Percentiles rank a stretch among this genome's conserved stretches.
phyloP scores from a whole-genome alignment of 2,113 vertebrate genomes.

The Charadrius vociferus region DNA sequence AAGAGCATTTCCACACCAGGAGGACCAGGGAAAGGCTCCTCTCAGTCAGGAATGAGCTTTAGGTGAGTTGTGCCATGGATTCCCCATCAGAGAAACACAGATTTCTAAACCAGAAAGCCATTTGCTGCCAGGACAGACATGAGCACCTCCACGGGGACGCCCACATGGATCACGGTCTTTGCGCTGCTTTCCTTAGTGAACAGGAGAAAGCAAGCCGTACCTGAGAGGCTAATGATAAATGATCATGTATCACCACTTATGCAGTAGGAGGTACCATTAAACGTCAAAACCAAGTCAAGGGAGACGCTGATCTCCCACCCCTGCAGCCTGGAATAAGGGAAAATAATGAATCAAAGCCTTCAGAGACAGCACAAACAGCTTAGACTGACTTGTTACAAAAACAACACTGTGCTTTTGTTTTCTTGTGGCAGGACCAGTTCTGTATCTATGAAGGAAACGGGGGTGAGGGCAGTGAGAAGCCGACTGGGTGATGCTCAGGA shows the following conservation, averaged over 20 bases:
- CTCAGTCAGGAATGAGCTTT: neutral
- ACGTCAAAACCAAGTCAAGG: neutral
- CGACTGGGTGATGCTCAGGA: neutral
- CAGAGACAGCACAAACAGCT: neutral
- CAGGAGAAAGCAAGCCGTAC: neutral
- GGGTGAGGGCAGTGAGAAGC: neutral
- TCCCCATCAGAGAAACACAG: neutral
- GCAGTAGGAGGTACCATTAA: neutral
- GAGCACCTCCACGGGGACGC: neutral
- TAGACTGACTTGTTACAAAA: neutral
- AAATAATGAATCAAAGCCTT: neutral
- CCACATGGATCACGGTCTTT: neutral
- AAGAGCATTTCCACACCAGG: neutral
- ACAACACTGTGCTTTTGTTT: neutral
- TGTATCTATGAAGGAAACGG: fast-evolving
- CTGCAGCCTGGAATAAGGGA: neutral
- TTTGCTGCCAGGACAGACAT: neutral
- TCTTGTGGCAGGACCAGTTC: neutral
- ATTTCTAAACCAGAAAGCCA: neutral
- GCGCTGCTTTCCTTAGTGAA: neutral
- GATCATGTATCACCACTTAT: neutral
- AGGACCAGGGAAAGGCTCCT: neutral
- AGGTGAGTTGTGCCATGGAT: neutral
- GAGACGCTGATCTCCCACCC: neutral
- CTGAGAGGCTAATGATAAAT: neutral